A percentile compares a stretch with the other conserved stretches of the same genome.
phyloP scores from a whole-genome alignment of 2,888 invertebrate species.

The Dryobotodes eremita region DNA sequence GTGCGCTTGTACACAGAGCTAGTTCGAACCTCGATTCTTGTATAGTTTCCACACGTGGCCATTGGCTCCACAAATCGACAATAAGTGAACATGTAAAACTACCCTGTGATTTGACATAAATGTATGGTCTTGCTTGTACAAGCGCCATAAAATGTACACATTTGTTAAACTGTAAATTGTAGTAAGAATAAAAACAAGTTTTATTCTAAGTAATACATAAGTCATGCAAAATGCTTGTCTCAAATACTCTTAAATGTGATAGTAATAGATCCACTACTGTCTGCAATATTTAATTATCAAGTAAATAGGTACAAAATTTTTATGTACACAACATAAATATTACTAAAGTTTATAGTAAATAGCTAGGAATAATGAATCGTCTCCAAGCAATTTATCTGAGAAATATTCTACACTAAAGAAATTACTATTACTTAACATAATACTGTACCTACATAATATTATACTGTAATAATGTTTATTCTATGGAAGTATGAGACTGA shows the following conservation, averaged over 20 bases:
- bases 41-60: neutral
- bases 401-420: constrained; percentile 41
- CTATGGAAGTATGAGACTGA: constrained; percentile 32
- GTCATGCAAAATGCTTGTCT: constrained; percentile 49
- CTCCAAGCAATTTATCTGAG: constrained; percentile 46
- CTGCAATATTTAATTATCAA: constrained; percentile 24
- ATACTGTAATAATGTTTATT: constrained; percentile 8
- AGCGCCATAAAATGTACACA: constrained; percentile 22
- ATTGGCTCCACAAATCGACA: neutral
- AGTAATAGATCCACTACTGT: constrained; percentile 12
- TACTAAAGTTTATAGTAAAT: constrained; percentile 25
- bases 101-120: neutral
- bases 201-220: constrained; percentile 16
- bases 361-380: constrained; percentile 36
- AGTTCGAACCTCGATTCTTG: neutral
- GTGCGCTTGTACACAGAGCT: constrained; percentile 42
- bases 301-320: constrained; percentile 17
- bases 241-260: constrained; percentile 12
- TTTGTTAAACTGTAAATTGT: constrained; percentile 25
- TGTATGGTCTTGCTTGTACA: constrained; percentile 30
- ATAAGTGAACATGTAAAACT: neutral
- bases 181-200: constrained; percentile 14
- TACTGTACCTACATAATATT: constrained; percentile 7
- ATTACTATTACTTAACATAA: neutral
- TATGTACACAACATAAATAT: constrained; percentile 37